Percentiles rank a stretch among this genome's conserved stretches.
phyloP scores from a whole-genome alignment of 2,797 vertebrate genomes.

The Trichosurus vulpecula region DNA sequence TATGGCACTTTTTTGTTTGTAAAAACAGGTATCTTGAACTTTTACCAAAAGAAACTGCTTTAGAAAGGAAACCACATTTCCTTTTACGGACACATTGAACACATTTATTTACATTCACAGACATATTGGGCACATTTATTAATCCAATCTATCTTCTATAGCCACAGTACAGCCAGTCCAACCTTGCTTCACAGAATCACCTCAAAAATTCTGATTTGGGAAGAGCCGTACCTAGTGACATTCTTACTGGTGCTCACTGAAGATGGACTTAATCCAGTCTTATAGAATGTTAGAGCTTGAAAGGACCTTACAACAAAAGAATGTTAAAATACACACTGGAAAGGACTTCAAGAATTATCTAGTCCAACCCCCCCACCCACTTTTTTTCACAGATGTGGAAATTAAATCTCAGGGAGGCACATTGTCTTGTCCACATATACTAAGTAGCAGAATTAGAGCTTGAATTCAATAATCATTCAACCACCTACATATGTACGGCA shows the following conservation, averaged over 20 bases:
- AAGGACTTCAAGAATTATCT: background rate
- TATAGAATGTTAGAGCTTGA: background rate
- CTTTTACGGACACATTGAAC: background rate
- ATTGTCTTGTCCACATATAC: background rate
- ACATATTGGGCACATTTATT: background rate
- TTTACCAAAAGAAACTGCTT: constrained; percentile 9
- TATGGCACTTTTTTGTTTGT: background rate
- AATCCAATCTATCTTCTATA: constrained; percentile 10
- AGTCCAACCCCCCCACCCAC: background rate
- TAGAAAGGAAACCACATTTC: constrained; percentile 23
- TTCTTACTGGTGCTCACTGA: constrained; percentile 12
- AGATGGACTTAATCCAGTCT: constrained; percentile 35
- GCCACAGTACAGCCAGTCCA: background rate
- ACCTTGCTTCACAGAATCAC: background rate
- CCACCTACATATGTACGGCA: background rate
- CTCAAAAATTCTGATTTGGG: background rate
- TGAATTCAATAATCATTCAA: background rate
- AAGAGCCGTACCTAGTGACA: constrained; percentile 36
- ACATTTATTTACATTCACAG: background rate
- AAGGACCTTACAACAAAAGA: background rate
- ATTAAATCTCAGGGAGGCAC: background rate
- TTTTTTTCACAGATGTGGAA: background rate
- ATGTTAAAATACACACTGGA: background rate
- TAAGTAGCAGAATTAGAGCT: background rate
- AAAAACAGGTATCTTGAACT: constrained; percentile 37